These are phyloP conservation scores for Ametastegia equiseti DNA, from an alignment of 2,888 invertebrate species.

Conservation along the genomic window DNA sequence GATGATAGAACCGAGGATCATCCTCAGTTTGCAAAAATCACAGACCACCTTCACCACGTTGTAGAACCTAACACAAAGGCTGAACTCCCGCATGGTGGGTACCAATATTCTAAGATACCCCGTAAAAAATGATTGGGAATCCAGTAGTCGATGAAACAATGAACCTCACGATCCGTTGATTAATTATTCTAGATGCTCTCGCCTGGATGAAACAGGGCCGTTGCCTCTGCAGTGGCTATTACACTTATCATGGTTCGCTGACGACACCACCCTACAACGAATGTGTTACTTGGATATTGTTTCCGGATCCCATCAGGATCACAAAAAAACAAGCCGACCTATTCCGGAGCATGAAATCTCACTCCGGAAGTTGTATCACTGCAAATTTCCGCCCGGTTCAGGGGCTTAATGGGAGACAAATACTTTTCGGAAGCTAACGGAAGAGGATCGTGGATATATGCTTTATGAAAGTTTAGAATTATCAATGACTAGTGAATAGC, in stretches of 20 bases:
- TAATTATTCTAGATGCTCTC: constrained; percentile 47
- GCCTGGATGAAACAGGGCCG: constrained; percentile 60
- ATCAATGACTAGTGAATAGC: constrained; percentile 43
- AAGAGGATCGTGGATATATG: neutral
- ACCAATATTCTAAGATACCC: neutral
- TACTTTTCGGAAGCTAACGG: constrained; percentile 46
- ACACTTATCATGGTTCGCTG: constrained; percentile 65
- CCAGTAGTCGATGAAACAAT: neutral
- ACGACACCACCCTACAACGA: constrained; percentile 64
- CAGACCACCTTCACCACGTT: constrained; percentile 33
- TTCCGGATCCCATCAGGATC: constrained; percentile 62
- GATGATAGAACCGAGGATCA: constrained; percentile 47
- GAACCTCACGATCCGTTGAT: neutral
- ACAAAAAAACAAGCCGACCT: constrained; percentile 62
- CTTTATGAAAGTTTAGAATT: neutral
- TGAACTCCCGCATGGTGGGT: constrained; percentile 43
- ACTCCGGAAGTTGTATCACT: constrained; percentile 45
- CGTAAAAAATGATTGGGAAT: neutral
- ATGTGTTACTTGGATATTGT: constrained; percentile 67
- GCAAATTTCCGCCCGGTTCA: constrained; percentile 50
- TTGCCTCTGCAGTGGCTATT: constrained; percentile 61
- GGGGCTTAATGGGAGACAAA: constrained; percentile 53
- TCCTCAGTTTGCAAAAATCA: constrained; percentile 39
- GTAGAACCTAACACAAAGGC: constrained; percentile 40
- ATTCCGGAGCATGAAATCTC: constrained; percentile 35